Conservation (phyloP, 1,140 invertebrate genomes). For the Neodiprion fabricii region DNA sequence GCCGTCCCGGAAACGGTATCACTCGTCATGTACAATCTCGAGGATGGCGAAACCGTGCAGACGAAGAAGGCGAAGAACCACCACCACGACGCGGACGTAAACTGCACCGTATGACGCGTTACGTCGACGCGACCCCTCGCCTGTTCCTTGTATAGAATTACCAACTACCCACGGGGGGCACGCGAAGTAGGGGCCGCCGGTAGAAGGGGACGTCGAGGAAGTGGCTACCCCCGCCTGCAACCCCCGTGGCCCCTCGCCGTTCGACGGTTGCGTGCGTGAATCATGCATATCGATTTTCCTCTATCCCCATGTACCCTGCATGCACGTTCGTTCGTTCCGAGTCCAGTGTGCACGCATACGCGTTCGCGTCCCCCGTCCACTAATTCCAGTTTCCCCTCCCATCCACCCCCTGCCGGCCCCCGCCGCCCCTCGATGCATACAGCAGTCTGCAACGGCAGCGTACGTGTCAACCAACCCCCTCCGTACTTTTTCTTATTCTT, state of each 20-base stretch:
- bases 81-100: background rate
- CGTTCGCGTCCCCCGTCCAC: conserved; percentile 11
- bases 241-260: conserved; percentile 30
- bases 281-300: conserved; percentile 64
- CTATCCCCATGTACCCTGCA: conserved; percentile 8
- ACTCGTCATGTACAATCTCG: no score
- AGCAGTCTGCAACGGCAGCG: no score
- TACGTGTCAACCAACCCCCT: background rate
- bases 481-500: background rate
- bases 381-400: background rate
- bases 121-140: background rate
- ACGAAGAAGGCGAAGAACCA: background rate
- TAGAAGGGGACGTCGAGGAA: conserved; percentile 36
- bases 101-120: conserved; percentile 4
- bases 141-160: background rate
- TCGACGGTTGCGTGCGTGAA: conserved; percentile 51
- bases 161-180: background rate
- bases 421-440: no score
- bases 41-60: no score
- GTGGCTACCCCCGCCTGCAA: conserved; percentile 30
- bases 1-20: no score
- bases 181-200: conserved; percentile 1
- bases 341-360: conserved; percentile 15
- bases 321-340: background rate
- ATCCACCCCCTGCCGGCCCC: background rate